Percentiles rank a stretch among this genome's conserved stretches.
These are phyloP conservation scores for Coregonus suidteri DNA, from an alignment of 2,797 vertebrate genomes.

Conservation along the genomic window DNA sequence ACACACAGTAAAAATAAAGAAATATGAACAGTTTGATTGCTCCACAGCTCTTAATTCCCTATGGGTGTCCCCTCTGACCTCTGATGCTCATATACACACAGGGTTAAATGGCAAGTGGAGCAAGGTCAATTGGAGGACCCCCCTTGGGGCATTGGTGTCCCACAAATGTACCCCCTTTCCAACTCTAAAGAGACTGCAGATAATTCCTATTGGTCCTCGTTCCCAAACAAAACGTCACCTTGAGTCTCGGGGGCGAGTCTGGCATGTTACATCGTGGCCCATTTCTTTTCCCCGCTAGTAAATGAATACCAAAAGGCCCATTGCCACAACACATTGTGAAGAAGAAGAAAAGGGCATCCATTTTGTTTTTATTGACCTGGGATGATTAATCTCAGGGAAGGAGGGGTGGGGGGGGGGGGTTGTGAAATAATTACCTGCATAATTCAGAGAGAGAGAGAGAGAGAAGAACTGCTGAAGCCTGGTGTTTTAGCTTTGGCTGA, in stretches of 20 bases:
- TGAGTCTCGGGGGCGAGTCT: conserved; percentile 31
- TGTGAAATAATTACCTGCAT: conserved; percentile 60
- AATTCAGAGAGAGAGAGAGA: conserved; percentile 31
- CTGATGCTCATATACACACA: conserved; percentile 50
- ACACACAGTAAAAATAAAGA: conserved; percentile 56
- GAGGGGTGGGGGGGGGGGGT: conserved; percentile 34
- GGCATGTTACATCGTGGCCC: conserved; percentile 34
- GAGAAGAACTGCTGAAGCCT: conserved; percentile 32
- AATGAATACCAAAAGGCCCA: conserved; percentile 60
- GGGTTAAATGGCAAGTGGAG: conserved; percentile 51
- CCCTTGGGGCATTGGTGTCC: conserved; percentile 30
- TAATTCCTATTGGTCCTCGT: conserved; percentile 25
- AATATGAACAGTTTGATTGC: conserved; percentile 68
- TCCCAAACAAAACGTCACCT: conserved; percentile 40
- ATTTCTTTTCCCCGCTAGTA: conserved; percentile 55
- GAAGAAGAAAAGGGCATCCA: conserved; percentile 55
- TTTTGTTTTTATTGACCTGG: conserved; percentile 70
- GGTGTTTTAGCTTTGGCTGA: conserved; percentile 40
- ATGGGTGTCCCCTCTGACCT: conserved; percentile 54
- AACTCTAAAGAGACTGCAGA: conserved; percentile 5
- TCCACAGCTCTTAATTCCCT: conserved; percentile 38
- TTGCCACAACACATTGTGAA: conserved; percentile 30
- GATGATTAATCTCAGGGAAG: conserved; percentile 63
- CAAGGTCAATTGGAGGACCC: conserved; percentile 38
- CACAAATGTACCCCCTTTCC: conserved; percentile 26